Evolutionary conservation across 2,797 vertebrate genomes (phyloP).

Genomic region (Squalus acanthias): DNA sequence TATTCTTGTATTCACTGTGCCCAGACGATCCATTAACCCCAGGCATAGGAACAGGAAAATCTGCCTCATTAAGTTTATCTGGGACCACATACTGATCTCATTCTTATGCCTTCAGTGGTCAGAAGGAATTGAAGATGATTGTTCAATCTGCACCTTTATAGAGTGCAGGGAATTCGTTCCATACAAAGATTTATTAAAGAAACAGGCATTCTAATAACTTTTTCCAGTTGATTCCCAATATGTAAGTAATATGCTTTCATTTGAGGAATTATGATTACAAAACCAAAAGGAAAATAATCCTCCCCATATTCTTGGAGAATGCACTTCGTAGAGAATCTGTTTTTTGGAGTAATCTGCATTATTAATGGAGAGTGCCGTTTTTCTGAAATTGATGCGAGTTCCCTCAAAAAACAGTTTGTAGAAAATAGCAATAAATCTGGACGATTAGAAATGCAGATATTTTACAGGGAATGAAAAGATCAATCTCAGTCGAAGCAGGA

Average conservation of each 20-base stretch:
- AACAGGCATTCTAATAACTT: not conserved
- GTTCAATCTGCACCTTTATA: not conserved
- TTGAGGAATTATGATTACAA: not conserved
- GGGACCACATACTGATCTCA: not conserved
- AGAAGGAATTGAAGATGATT: not conserved
- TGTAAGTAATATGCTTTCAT: not conserved
- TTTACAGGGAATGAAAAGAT: not conserved
- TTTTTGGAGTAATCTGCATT: not conserved
- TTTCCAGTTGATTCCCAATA: not conserved
- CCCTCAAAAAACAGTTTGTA: not conserved
- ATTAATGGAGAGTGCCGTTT: not conserved
- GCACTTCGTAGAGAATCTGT: not conserved
- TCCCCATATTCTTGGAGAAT: not conserved
- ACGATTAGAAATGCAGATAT: not conserved
- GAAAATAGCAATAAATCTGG: not conserved
- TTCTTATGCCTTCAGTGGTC: not conserved
- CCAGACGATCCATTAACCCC: not conserved
- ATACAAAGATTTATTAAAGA: not conserved
- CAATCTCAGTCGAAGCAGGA: conserved; percentile 9
- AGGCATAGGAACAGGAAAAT: not conserved
- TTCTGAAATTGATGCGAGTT: not conserved
- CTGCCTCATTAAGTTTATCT: not conserved
- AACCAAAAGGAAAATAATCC: not conserved
- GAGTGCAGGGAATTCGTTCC: not conserved
- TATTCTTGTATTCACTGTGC: not conserved